Evolutionary conservation across 2,113 vertebrate genomes (phyloP).

Genomic region (Falcunculus frontatus): DNA sequence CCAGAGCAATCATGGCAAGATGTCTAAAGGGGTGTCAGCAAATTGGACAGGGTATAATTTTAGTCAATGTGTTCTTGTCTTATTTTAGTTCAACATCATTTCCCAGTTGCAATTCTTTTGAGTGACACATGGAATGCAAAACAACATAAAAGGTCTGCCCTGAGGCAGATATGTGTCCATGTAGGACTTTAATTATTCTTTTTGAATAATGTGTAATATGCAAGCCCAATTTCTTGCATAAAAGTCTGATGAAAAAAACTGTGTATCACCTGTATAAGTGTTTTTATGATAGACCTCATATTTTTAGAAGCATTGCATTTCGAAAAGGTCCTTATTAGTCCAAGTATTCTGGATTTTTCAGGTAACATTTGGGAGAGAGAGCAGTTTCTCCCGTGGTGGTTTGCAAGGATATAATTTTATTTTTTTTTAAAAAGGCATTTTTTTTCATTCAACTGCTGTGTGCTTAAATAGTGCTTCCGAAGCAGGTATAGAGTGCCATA

Average conservation of each 20-base stretch:
- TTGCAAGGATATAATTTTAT: neutral
- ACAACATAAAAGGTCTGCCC: conserved; percentile 75
- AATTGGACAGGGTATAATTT: conserved; percentile 77
- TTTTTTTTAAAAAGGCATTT: neutral
- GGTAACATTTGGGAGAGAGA: conserved; percentile 36
- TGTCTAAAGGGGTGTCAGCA: conserved; percentile 72
- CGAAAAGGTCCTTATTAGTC: conserved; percentile 23
- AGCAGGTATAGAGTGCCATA: neutral
- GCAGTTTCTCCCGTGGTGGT: neutral
- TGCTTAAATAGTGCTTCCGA: neutral
- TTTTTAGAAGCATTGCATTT: conserved; percentile 53
- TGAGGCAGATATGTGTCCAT: conserved; percentile 71
- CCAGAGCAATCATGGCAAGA: conserved; percentile 47
- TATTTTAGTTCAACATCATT: conserved; percentile 78
- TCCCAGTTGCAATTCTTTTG: conserved; percentile 74
- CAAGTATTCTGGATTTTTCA: conserved; percentile 6
- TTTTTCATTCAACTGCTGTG: neutral
- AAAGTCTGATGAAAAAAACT: conserved; percentile 51
- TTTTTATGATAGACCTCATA: conserved; percentile 21
- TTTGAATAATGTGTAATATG: conserved; percentile 68
- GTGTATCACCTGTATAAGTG: conserved; percentile 52
- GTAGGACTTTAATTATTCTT: conserved; percentile 78
- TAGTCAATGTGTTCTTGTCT: conserved; percentile 72
- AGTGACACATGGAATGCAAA: conserved; percentile 74
- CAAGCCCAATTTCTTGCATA: conserved; percentile 50